These are phyloP conservation scores for Bergia sp. DNA, from an alignment of 92 coral and sea anemone species.

Conservation along the genomic window DNA sequence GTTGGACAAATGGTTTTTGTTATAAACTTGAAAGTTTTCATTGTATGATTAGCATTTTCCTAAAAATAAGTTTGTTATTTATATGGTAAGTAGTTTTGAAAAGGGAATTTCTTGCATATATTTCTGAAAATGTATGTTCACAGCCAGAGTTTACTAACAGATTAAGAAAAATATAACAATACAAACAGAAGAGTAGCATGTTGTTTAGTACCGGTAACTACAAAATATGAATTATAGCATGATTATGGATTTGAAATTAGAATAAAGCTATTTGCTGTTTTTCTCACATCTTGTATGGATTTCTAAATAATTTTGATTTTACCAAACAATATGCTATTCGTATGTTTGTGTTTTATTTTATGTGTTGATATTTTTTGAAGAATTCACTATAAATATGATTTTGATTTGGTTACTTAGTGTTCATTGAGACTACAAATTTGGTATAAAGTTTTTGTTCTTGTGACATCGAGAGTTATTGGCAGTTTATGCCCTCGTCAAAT, in stretches of 20 bases:
- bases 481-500: conserved; percentile 17
- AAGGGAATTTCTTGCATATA: background rate
- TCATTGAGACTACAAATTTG: conserved; percentile 7
- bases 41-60: conserved; percentile 21
- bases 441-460: conserved; percentile 23
- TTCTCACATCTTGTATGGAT: conserved; percentile 20
- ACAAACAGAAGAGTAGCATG: conserved; percentile 17
- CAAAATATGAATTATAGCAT: too few species aligned
- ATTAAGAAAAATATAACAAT: background rate
- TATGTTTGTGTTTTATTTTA: conserved; percentile 5
- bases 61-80: conserved; percentile 15
- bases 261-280: conserved; percentile 10
- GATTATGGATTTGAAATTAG: too few species aligned
- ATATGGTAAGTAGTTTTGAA: background rate
- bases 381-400: conserved; percentile 10
- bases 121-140: background rate
- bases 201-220: background rate
- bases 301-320: conserved; percentile 11
- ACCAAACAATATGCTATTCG: conserved; percentile 22
- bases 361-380: conserved; percentile 5
- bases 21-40: background rate
- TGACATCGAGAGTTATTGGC: conserved; percentile 1
- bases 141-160: background rate
- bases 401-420: conserved; percentile 17
- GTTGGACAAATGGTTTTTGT: background rate